Conservation (phyloP, 1,140 invertebrate species). For the Monomorium pharaonis region DNA sequence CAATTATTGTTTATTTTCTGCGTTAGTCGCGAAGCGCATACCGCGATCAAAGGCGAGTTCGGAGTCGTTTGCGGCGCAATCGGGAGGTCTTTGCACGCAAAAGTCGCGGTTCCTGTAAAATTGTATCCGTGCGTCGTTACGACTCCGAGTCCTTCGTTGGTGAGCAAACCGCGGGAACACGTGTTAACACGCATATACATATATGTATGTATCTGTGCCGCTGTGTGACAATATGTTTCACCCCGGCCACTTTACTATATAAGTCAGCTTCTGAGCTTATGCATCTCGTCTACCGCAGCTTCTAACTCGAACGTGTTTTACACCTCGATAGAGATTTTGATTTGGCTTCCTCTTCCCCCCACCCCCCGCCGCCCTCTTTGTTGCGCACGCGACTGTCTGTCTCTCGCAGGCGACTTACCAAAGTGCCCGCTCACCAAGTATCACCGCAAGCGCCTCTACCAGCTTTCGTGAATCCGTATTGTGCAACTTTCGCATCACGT, state of each 20-base stretch:
- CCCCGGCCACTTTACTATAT: conserved; percentile 64
- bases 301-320: conserved; percentile 73
- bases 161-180: conserved; percentile 27
- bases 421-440: conserved; percentile 57
- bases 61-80: conserved; percentile 6
- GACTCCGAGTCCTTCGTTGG: conserved; percentile 25
- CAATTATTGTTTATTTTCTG: conserved; percentile 19
- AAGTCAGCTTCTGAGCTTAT: conserved; percentile 80
- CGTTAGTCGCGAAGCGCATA: not conserved
- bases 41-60: not conserved
- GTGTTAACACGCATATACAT: conserved; percentile 54
- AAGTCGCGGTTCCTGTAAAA: not conserved
- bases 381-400: conserved; percentile 70
- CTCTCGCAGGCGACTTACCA: conserved; percentile 9
- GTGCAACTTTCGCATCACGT: conserved; percentile 37
- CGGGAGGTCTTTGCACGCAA: not conserved
- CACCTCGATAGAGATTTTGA: conserved; percentile 71
- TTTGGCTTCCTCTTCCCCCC: conserved; percentile 70
- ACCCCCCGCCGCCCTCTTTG: no score
- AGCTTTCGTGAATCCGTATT: conserved; percentile 55
- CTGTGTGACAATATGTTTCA: conserved; percentile 33
- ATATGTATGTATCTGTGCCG: conserved; percentile 47
- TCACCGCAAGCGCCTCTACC: conserved; percentile 52
- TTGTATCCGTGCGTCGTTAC: conserved; percentile 43
- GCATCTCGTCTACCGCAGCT: conserved; percentile 80